Conservation (phyloP, 2,797 vertebrate genomes). For the Urophycis tenuis region DNA sequence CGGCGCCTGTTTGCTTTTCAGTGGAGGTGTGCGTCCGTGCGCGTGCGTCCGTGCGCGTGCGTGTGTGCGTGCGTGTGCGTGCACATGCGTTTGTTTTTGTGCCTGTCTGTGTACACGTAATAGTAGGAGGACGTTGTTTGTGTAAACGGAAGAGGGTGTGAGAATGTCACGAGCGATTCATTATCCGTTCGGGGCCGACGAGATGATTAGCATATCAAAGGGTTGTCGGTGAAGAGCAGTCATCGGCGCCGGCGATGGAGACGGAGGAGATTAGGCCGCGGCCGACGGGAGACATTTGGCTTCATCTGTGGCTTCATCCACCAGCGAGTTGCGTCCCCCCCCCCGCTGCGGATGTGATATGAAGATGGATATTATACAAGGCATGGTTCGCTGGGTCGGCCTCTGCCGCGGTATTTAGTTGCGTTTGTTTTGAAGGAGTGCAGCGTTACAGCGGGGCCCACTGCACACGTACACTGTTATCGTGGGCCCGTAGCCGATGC, state of each 20-base stretch:
- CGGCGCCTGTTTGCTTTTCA: not conserved
- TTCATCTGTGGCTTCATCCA: not conserved
- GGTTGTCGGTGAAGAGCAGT: slow-evolving; percentile 3
- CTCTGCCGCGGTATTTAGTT: no score
- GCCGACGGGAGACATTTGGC: not conserved
- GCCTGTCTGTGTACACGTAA: not conserved
- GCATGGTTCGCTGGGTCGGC: no score
- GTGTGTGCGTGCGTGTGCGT: not conserved
- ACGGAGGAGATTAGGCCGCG: not conserved
- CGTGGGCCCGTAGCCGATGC: no score
- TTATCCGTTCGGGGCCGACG: slow-evolving; percentile 15
- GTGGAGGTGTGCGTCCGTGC: not conserved
- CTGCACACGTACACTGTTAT: no score
- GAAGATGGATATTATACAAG: no score
- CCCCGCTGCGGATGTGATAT: not conserved
- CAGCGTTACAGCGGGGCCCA: no score
- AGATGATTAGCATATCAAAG: slow-evolving; percentile 54
- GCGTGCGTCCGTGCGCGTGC: not conserved
- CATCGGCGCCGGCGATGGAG: not conserved
- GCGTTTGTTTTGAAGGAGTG: no score
- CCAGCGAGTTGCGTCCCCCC: not conserved
- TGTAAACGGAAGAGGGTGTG: not conserved
- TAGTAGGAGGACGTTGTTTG: not conserved
- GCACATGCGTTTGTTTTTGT: no score
- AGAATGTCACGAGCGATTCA: slow-evolving; percentile 26